Evolutionary conservation across 1,140 invertebrate genomes (phyloP).

Genomic region (Penaeus indicus): DNA sequence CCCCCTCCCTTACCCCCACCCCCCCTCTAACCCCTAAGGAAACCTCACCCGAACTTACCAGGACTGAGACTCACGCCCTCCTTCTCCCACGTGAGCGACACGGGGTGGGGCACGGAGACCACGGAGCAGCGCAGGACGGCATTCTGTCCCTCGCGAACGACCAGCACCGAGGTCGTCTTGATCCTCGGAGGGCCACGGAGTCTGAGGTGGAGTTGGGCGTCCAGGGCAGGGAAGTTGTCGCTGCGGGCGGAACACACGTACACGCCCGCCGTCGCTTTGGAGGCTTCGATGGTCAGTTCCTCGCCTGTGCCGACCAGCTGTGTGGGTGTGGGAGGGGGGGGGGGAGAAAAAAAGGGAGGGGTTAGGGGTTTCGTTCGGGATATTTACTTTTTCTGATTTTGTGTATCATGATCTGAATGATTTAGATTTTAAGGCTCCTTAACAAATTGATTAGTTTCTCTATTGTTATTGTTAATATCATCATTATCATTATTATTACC

Average conservation of each 20-base stretch:
- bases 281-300: slow-evolving; percentile 29
- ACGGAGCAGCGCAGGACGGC: slow-evolving; percentile 61
- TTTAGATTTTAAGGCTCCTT: no score
- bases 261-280: slow-evolving; percentile 15
- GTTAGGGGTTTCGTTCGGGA: not conserved
- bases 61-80: slow-evolving; percentile 33
- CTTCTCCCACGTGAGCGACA: slow-evolving; percentile 60
- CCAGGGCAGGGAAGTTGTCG: slow-evolving; percentile 44
- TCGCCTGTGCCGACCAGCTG: slow-evolving; percentile 47
- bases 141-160: slow-evolving; percentile 47
- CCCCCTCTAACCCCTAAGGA: not conserved
- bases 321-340: not conserved
- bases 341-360: not conserved
- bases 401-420: not conserved
- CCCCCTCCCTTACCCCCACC: not conserved
- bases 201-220: slow-evolving; percentile 61
- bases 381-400: no score
- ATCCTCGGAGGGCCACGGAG: slow-evolving; percentile 61
- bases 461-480: no score
- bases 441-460: no score
- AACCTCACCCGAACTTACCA: no score
- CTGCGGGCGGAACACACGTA: slow-evolving; percentile 53
- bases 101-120: slow-evolving; percentile 61
- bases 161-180: slow-evolving; percentile 51
- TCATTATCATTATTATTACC: no score